These are phyloP conservation scores for Pseudomyrmex flavicornis DNA, from an alignment of 1,140 invertebrate species.

Conservation along the genomic window DNA sequence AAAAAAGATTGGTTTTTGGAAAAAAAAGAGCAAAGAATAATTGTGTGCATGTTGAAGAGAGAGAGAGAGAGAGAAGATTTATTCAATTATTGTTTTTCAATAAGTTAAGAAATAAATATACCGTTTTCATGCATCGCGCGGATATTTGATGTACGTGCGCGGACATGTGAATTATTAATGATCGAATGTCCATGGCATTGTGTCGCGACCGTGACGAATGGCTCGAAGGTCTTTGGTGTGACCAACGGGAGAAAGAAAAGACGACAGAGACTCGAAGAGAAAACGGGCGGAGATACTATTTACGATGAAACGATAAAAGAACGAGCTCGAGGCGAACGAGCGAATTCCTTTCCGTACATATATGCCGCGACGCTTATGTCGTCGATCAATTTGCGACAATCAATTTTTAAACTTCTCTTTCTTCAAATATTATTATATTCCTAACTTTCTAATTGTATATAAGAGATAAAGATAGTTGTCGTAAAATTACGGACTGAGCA, in stretches of 20 bases:
- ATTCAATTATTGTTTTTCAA: conserved; percentile 3
- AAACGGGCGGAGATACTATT: conserved; percentile 48
- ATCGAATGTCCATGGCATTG: conserved; percentile 33
- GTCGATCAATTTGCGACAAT: conserved; percentile 38
- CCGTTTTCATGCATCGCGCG: neutral
- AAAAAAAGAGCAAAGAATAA: neutral
- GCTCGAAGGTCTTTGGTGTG: conserved; percentile 20
- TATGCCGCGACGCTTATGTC: conserved; percentile 34
- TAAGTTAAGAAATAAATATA: neutral
- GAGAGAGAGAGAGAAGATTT: neutral
- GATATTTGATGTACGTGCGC: neutral
- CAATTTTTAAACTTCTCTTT: conserved; percentile 37
- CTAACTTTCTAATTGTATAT: too few species aligned
- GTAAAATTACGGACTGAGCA: too few species aligned
- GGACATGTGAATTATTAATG: conserved; percentile 46
- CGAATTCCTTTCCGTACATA: conserved; percentile 36
- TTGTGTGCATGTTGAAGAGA: neutral
- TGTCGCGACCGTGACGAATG: conserved; percentile 54
- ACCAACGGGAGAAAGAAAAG: conserved; percentile 8
- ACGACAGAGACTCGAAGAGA: conserved; percentile 44
- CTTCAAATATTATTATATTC: too few species aligned
- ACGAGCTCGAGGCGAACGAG: conserved; percentile 22
- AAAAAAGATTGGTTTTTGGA: neutral
- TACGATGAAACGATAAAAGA: conserved; percentile 49
- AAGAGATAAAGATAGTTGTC: too few species aligned